phyloP scores from a whole-genome alignment of 2,797 vertebrate species.

The Echeneis naucrates region DNA sequence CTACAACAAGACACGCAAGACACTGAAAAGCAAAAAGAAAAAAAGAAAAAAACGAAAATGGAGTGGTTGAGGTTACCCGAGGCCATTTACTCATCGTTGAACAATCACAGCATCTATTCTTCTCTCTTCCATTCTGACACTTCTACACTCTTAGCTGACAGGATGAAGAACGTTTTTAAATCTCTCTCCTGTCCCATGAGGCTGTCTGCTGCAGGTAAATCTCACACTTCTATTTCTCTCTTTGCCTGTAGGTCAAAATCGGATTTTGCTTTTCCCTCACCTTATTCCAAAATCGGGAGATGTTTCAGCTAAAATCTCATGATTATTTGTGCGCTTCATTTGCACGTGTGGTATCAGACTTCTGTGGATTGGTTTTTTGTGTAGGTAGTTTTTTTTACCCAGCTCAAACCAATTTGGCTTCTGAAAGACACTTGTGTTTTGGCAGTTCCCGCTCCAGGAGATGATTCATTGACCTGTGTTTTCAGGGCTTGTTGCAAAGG shows the following conservation, averaged over 20 bases:
- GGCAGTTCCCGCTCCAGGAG: constrained; percentile 40
- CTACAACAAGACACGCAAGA: constrained; percentile 26
- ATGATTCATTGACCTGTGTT: constrained; percentile 48
- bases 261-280: not conserved
- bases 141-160: constrained; percentile 58
- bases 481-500: constrained; percentile 46
- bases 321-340: constrained; percentile 30
- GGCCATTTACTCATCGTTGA: constrained; percentile 39
- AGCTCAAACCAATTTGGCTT: constrained; percentile 43
- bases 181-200: constrained; percentile 40
- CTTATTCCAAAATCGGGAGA: constrained; percentile 18
- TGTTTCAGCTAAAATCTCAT: not conserved
- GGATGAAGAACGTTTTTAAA: constrained; percentile 71
- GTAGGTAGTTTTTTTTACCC: constrained; percentile 29
- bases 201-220: constrained; percentile 40
- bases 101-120: constrained; percentile 38
- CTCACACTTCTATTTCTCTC: constrained; percentile 33
- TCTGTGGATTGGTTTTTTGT: not conserved
- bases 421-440: constrained; percentile 41
- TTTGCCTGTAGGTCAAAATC: constrained; percentile 29
- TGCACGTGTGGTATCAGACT: constrained; percentile 1
- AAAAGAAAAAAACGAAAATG: not conserved
- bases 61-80: constrained; percentile 29
- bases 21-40: constrained; percentile 7
- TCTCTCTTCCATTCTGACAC: constrained; percentile 36